phyloP scores from a whole-genome alignment of 2,888 invertebrate species.

The Acanthopleura granulata region DNA sequence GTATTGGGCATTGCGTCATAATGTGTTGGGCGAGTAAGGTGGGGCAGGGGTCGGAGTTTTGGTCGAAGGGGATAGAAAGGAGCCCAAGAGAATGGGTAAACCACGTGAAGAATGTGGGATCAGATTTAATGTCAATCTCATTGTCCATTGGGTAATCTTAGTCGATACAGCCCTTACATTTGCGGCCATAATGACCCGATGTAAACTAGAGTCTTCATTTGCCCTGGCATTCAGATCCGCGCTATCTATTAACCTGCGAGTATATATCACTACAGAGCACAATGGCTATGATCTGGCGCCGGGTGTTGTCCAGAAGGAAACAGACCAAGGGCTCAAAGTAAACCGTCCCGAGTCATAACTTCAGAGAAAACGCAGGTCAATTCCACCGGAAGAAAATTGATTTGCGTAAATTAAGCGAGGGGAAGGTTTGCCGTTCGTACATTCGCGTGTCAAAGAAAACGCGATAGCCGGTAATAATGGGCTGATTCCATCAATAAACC shows the following conservation, averaged over 20 bases:
- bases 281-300: neutral
- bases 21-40: too few relatives aligned
- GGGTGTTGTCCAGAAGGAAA: neutral
- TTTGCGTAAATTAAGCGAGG: neutral
- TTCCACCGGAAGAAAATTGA: conserved; percentile 7
- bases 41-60: too few relatives aligned
- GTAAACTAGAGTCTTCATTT: neutral
- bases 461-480: conserved; percentile 1
- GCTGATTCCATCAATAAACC: neutral
- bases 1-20: too few relatives aligned
- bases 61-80: too few relatives aligned
- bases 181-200: too few relatives aligned
- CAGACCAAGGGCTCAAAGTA: neutral
- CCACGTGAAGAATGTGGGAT: too few relatives aligned
- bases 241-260: neutral
- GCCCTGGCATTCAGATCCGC: neutral
- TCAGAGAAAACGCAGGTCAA: conserved; percentile 2
- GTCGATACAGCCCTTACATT: too few relatives aligned
- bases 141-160: too few relatives aligned
- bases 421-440: neutral
- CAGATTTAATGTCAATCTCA: too few relatives aligned
- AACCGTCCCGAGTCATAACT: neutral
- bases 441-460: conserved; percentile 1
- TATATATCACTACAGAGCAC: neutral
- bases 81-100: too few relatives aligned